Percentiles rank a stretch among this genome's conserved stretches.
Conservation (phyloP, 2,797 vertebrate species). For the Coccyzus lansbergi region DNA sequence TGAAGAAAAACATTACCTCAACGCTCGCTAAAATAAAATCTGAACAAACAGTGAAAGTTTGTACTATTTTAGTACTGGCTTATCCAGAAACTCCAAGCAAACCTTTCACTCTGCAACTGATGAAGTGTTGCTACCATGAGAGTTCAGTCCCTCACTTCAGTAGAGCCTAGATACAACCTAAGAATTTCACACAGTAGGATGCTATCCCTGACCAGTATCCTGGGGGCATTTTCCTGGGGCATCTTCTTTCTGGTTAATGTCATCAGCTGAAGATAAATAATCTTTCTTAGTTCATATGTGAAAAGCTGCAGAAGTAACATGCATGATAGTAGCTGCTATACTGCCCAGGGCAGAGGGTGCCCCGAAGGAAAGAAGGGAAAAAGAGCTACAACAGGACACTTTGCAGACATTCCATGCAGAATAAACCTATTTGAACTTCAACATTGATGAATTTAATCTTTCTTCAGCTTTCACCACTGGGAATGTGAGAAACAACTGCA, state of each 20-base stretch:
- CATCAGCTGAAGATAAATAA: not conserved
- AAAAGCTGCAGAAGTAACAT: not conserved
- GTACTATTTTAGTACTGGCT: not conserved
- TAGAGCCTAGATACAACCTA: accelerated
- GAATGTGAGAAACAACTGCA: not conserved
- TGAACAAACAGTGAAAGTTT: accelerated
- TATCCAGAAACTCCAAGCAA: not conserved
- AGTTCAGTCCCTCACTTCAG: not conserved
- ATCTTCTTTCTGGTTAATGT: not conserved
- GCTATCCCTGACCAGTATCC: not conserved
- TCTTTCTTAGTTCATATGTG: accelerated
- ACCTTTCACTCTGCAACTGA: not conserved
- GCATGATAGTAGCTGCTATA: accelerated
- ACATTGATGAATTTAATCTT: accelerated
- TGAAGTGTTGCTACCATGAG: accelerated
- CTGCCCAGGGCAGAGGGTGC: accelerated
- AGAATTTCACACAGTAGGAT: not conserved
- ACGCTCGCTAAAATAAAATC: not conserved
- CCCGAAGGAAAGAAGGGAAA: not conserved
- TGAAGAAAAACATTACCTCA: not conserved
- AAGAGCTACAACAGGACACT: not conserved
- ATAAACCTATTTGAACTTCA: not conserved
- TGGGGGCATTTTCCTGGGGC: too few relatives aligned
- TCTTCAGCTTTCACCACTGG: not conserved
- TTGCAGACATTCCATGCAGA: not conserved